Percentiles rank a stretch among this genome's conserved stretches.
Conservation (phyloP, 2,113 vertebrate species). For the Perognathus longimembris region DNA sequence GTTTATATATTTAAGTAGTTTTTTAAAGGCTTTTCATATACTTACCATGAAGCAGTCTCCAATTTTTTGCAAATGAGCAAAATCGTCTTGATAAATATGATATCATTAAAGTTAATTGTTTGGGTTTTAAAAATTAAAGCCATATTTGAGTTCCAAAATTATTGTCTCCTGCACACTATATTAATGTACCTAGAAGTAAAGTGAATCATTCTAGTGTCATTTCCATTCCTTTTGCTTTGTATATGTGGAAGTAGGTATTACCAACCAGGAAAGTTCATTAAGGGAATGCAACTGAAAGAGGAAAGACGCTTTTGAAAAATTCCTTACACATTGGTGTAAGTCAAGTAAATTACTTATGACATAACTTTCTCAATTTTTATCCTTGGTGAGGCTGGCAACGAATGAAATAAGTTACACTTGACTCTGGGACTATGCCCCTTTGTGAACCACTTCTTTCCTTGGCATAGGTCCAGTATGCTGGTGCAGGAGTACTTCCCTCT, state of each 20-base stretch:
- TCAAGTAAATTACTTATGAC: slow-evolving; percentile 88
- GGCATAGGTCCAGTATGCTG: slow-evolving; percentile 88
- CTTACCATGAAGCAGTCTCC: not conserved
- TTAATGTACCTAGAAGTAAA: slow-evolving; percentile 53
- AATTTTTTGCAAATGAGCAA: slow-evolving; percentile 61
- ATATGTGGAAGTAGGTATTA: slow-evolving; percentile 1
- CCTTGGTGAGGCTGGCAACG: slow-evolving; percentile 86
- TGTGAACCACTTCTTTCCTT: slow-evolving; percentile 84
- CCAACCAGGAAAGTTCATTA: not conserved
- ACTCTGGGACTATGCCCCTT: slow-evolving; percentile 84
- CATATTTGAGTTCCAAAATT: slow-evolving; percentile 79
- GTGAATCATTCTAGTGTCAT: not conserved
- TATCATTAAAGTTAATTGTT: slow-evolving; percentile 75
- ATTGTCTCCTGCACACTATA: slow-evolving; percentile 42
- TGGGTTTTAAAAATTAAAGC: slow-evolving; percentile 66
- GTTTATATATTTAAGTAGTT: not conserved
- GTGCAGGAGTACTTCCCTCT: slow-evolving; percentile 84
- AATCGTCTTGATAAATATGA: slow-evolving; percentile 77
- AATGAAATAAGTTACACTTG: slow-evolving; percentile 90
- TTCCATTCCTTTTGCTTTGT: not conserved
- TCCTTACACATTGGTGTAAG: slow-evolving; percentile 81
- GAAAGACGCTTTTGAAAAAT: not conserved
- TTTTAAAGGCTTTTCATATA: not conserved
- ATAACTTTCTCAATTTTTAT: slow-evolving; percentile 89
- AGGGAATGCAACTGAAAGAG: not conserved